Base-by-base conservation (phyloP, 2,113 vertebrate species). In the Platanista minor region DNA sequence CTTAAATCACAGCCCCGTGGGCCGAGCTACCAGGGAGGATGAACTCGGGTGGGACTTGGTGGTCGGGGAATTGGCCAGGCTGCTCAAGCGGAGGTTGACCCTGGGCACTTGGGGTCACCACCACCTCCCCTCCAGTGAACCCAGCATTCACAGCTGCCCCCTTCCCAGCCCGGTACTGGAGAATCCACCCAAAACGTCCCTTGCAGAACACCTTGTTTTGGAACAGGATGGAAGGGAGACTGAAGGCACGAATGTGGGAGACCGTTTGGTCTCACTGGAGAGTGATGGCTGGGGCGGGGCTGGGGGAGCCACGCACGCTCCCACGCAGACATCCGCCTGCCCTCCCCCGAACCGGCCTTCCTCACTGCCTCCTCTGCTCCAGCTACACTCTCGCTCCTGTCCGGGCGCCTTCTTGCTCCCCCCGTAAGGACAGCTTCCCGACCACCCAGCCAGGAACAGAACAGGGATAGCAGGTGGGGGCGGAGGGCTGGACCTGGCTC, bases 241-340 rank as follows among this genome's bases (percentile, higher is more conserved):
- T 4, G 36, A 54, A 41, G 6, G 1, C 5, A 18, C 4, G 43
- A 33, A 29, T 11, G 18, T 21, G 41, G 31, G 3, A n/a, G 49
- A 61, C 6, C 21, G 3, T 31, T 61, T 4, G 27, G 20, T 64
- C 89, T 82, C 13, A 9, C 7, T 39, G 20, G 57, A 61, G 87
- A 39, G 31, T 7, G n/a, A 31, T 4, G 67, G 61, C 20, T 13
- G 15, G 31, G 11, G 14, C 49, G 12, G 15, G n/a, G 57, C 43
- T 10, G 11, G 52, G 64, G 2, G 17, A 2, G 6, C 23, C 36
- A n/a, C 17, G 43, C 67, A 6, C 0, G 13, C 13, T 10, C 31
- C 6, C 43, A 46, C 31, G n/a, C 6, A 0, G 0, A 8, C 46
- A 29, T 69, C 67, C n/a, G 14, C 29, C 78, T 29, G 4, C 2